Conservation (phyloP, 2,797 vertebrate genomes). For the Acanthurus lineatus region DNA sequence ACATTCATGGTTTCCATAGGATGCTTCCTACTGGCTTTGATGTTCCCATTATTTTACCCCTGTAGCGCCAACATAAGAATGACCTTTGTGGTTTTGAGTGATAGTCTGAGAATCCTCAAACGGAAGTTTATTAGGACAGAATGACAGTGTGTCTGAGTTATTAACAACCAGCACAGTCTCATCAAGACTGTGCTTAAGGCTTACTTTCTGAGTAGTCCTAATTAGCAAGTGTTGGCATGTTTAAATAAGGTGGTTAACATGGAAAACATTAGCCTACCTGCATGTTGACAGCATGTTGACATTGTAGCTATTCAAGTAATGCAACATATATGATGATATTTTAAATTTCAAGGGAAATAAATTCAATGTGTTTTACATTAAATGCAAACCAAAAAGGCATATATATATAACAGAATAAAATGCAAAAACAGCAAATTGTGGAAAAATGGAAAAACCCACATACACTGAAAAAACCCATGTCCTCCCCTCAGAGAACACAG, state of each 20-base stretch:
- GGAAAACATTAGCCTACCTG: neutral
- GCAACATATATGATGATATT: neutral
- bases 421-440: neutral
- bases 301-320: neutral
- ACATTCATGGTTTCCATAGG: neutral
- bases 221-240: neutral
- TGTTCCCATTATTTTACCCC: neutral
- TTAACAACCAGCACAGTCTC: neutral
- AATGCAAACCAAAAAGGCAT: neutral
- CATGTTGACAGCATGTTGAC: too few relatives aligned
- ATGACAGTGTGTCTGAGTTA: neutral
- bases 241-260: neutral
- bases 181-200: neutral
- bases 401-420: neutral
- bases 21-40: neutral
- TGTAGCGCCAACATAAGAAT: neutral
- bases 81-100: neutral
- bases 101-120: neutral
- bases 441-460: neutral
- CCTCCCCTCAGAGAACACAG: neutral
- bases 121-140: neutral
- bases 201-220: neutral
- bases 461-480: neutral
- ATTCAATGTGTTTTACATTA: neutral
- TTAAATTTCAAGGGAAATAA: neutral